Evolutionary conservation across 2,113 vertebrate species (phyloP), one percentile per base, ranked within the genome.

Genomic region (Acrocephalus kingi): DNA sequence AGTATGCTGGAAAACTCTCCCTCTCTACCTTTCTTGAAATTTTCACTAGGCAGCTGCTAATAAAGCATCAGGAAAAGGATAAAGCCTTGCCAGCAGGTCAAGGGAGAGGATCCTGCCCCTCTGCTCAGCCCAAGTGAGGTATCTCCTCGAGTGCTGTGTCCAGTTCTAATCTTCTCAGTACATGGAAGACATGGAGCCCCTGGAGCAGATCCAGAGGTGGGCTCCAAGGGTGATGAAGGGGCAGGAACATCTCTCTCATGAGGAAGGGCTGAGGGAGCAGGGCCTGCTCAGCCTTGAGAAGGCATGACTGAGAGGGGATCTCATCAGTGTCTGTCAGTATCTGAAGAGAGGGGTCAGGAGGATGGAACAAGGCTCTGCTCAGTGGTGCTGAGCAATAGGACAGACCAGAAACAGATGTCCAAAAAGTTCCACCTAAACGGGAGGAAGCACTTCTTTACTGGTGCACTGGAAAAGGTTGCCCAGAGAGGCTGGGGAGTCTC

Each of bases 351-450:
- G 21, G 31, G 20, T 21, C 35, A 67, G 27, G 52, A 51, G 17
- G 17, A 9, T 27, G 72, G 25, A 52, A 13, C 11, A 49, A 31
- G 45, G 27, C 21, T 61, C 54, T 68, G 46, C 45, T 52, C 2
- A 0, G 9, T 22, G 37, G 16, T 0, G 0, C 13, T 14, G 13
- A 43, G 31, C 31, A 45, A 12, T 2, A 43, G 17, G 52, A 58
- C 13, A 35, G 37, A 31, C 5, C 27, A 21, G 37, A 24, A 61
- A 7, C 13, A 10, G 72, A 10, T 52, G 4, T 22, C 5, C 31
- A 12, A 41, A 8, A 51, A 37, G 15, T 52, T 68, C 37, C 33
- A 28, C 14, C 14, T 19, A 31, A 68, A 33, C 33, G 31, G 2
- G 3, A 19, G 37, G 27, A 77, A 68, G 39, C 28, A 28, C 4